Conservation (phyloP, 1,140 invertebrate species). For the Ceratosolen fusciceps region DNA sequence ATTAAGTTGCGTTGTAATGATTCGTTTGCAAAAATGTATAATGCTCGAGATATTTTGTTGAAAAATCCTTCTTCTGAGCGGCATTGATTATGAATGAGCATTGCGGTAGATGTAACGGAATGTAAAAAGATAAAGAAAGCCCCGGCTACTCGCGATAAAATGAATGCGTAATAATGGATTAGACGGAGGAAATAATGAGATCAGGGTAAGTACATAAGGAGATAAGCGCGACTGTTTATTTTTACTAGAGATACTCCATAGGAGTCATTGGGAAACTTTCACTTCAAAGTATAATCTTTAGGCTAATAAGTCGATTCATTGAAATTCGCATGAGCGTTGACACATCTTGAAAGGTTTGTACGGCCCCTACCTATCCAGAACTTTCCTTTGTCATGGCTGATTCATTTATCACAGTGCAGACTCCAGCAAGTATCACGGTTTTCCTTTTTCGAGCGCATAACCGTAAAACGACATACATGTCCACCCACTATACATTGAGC, state of each 20-base stretch:
- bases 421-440: not conserved
- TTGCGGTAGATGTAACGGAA: too few relatives aligned
- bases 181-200: too few relatives aligned
- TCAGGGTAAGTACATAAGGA: too few relatives aligned
- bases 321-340: not conserved
- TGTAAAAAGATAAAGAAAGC: too few relatives aligned
- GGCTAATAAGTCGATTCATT: not conserved
- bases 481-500: not conserved
- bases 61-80: not conserved
- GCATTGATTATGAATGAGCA: not conserved
- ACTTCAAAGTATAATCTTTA: not conserved
- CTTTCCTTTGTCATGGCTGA: constrained; percentile 40
- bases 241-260: not conserved
- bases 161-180: too few relatives aligned
- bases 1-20: too few relatives aligned
- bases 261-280: not conserved
- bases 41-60: too few relatives aligned
- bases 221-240: not conserved
- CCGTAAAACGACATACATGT: not conserved
- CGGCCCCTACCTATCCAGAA: constrained; percentile 1
- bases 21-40: too few relatives aligned
- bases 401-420: not conserved
- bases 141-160: too few relatives aligned
- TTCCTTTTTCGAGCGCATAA: not conserved
- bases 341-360: not conserved